Conservation (phyloP, 2,113 vertebrate species). For the Gallinago media region DNA sequence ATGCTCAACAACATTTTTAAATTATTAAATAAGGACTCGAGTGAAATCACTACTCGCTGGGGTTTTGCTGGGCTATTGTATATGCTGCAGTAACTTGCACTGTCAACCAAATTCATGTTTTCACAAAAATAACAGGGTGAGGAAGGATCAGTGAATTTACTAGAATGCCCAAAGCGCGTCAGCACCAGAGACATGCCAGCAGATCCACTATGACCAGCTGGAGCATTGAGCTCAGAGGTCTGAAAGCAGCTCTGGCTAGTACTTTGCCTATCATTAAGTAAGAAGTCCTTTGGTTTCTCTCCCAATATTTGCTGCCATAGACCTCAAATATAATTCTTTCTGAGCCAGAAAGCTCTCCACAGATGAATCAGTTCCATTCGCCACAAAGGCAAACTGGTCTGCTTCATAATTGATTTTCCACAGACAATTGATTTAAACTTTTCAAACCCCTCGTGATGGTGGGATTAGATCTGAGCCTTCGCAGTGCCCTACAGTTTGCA, state of each 20-base stretch:
- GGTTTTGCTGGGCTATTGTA: neutral
- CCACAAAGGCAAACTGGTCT: constrained; percentile 36
- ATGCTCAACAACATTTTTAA: neutral
- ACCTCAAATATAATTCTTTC: neutral
- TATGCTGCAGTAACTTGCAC: neutral
- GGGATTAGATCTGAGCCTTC: constrained; percentile 60
- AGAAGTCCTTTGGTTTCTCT: neutral
- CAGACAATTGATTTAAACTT: constrained; percentile 64
- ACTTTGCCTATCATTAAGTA: neutral
- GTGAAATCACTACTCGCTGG: neutral
- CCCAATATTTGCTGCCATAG: neutral
- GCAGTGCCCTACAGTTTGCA: neutral
- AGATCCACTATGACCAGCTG: neutral
- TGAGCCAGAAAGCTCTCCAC: neutral
- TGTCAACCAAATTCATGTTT: neutral
- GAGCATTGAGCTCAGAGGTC: neutral
- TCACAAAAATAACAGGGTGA: neutral
- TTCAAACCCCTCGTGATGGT: constrained; percentile 46
- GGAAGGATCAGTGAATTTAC: neutral
- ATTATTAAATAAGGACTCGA: neutral
- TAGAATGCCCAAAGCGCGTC: neutral
- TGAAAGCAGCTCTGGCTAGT: neutral
- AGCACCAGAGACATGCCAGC: neutral
- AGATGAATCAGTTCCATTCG: neutral
- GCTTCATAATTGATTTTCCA: constrained; percentile 64